A percentile compares a stretch with the other conserved stretches of the same genome.
These are phyloP conservation scores for Taeniopygia guttata DNA, from an alignment of 2,797 vertebrate species.

Conservation along the genomic window DNA sequence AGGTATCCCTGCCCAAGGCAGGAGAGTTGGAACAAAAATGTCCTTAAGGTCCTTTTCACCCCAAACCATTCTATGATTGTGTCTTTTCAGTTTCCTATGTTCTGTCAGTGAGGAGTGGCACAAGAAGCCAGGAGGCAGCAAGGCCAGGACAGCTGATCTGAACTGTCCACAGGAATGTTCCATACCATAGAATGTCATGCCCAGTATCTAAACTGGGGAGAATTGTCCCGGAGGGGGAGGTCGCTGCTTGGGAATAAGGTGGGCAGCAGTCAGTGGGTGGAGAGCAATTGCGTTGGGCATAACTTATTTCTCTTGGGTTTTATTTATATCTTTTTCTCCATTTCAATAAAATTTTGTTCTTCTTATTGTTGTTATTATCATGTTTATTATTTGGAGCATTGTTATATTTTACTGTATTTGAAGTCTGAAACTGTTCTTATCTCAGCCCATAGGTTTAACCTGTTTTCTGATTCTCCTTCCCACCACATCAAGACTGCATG, in stretches of 20 bases:
- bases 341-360: neutral
- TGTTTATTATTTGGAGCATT: neutral
- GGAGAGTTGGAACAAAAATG: neutral
- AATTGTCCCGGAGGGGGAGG: neutral
- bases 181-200: neutral
- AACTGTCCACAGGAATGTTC: neutral
- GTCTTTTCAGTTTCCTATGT: neutral
- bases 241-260: neutral
- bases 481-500: neutral
- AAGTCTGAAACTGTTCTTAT: neutral
- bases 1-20: neutral
- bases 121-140: neutral
- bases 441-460: neutral
- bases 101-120: neutral
- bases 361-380: neutral
- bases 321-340: neutral
- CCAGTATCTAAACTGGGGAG: neutral
- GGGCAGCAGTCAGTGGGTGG: neutral
- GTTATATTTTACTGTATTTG: neutral
- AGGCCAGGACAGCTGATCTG: neutral
- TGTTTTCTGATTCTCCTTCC: neutral
- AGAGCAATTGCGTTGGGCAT: neutral
- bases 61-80: too few species aligned
- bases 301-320: neutral
- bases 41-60: neutral